A percentile compares a stretch with the other conserved stretches of the same genome.
These are phyloP conservation scores for Leucoraja ocellata DNA, from an alignment of 2,797 vertebrate species.

Conservation along the genomic window DNA sequence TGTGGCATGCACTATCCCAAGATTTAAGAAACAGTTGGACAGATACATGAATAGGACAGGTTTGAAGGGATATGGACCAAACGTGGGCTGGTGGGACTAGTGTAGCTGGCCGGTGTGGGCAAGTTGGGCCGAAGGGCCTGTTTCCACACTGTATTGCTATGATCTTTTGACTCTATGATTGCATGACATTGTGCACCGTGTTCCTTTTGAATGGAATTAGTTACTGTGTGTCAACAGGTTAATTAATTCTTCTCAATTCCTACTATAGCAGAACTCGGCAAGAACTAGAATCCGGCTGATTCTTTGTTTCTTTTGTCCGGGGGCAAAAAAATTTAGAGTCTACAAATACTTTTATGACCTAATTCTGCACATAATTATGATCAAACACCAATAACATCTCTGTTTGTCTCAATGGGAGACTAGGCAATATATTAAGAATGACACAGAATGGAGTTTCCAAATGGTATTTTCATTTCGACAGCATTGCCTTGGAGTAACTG, in stretches of 20 bases:
- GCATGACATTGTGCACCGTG: background rate
- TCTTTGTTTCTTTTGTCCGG: background rate
- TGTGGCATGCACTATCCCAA: too few species aligned
- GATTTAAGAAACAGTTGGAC: too few species aligned
- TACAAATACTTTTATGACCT: background rate
- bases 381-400: background rate
- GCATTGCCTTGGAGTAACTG: background rate
- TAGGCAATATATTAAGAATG: background rate
- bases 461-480: background rate
- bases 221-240: background rate
- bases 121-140: too few species aligned
- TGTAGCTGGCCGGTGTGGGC: too few species aligned
- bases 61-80: too few species aligned
- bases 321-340: background rate
- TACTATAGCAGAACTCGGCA: background rate
- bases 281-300: background rate
- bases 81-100: too few species aligned
- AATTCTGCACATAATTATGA: background rate
- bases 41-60: too few species aligned
- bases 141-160: too few species aligned
- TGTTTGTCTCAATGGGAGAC: background rate
- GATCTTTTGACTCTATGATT: background rate
- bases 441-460: background rate
- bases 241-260: background rate
- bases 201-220: background rate